Conservation (phyloP, 2,888 invertebrate species). For the Coenonympha glycerion region DNA sequence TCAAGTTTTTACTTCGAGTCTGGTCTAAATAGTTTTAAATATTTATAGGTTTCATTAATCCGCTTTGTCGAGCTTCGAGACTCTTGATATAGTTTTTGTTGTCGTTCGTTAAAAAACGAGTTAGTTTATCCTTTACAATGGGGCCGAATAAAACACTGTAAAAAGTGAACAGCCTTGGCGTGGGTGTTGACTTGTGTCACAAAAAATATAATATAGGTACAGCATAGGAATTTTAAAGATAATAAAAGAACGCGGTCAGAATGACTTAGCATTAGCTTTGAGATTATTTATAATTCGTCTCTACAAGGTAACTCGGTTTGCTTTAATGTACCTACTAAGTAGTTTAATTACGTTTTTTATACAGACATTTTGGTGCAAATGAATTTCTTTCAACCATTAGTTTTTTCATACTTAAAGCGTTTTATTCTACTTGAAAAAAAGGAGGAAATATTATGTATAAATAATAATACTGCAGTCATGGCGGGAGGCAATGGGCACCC, state of each 20-base stretch:
- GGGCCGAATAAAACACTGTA: slow-evolving; percentile 21
- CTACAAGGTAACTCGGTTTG: slow-evolving; percentile 27
- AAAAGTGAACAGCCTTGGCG: slow-evolving; percentile 29
- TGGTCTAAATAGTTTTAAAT: slow-evolving; percentile 7
- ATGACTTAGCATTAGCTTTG: slow-evolving; percentile 29
- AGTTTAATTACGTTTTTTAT: slow-evolving; percentile 8
- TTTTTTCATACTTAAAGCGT: background rate
- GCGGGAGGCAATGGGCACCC: slow-evolving; percentile 47
- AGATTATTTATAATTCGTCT: slow-evolving; percentile 26
- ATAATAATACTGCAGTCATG: no score
- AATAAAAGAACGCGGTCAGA: slow-evolving; percentile 25
- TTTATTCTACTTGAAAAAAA: no score
- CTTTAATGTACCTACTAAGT: slow-evolving; percentile 11
- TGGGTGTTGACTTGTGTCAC: slow-evolving; percentile 26
- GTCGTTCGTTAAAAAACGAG: slow-evolving; percentile 20
- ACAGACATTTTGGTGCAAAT: slow-evolving; percentile 3
- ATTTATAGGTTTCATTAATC: slow-evolving; percentile 21
- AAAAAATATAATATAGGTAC: no score
- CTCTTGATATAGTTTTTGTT: no score
- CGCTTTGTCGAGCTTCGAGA: slow-evolving; percentile 24
- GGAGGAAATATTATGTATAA: no score
- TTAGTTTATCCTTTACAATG: slow-evolving; percentile 26
- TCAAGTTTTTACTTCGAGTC: slow-evolving; percentile 22
- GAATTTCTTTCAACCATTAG: slow-evolving; percentile 4
- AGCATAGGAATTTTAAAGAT: slow-evolving; percentile 25